Evolutionary conservation across 53 echinoderm and acorn worm genomes (phyloP).

Genomic region (Astropecten irregularis): DNA sequence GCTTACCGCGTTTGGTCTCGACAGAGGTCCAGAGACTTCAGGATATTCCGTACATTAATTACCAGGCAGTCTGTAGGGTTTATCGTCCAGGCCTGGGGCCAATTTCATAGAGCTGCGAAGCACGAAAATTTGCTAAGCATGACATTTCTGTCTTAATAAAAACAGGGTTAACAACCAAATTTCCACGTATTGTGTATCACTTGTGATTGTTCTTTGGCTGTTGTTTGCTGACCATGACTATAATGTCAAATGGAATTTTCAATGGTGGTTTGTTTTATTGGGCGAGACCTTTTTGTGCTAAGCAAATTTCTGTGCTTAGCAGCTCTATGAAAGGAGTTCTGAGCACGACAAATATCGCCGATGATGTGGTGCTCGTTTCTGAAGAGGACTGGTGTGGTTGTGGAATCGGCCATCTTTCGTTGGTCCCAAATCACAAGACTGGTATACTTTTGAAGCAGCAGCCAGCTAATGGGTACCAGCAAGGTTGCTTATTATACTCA

Average conservation of each 20-base stretch:
- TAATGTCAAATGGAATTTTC: too few species aligned
- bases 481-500: neutral
- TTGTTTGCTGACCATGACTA: too few species aligned
- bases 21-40: slow-evolving; percentile 2
- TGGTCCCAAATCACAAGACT: neutral
- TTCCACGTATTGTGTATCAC: too few species aligned
- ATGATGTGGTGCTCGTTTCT: neutral
- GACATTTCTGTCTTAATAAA: too few species aligned
- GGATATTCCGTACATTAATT: neutral
- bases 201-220: too few species aligned
- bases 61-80: neutral
- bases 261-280: too few species aligned
- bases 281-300: too few species aligned
- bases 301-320: too few species aligned
- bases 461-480: neutral
- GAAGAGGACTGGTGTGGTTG: neutral
- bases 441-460: neutral
- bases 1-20: neutral
- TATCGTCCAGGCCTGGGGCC: neutral
- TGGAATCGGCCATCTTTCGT: neutral
- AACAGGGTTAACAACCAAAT: too few species aligned
- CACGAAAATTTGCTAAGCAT: too few species aligned
- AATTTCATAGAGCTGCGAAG: too few species aligned
- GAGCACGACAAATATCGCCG: neutral
- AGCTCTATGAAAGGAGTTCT: too few species aligned